Evolutionary conservation across 2,797 vertebrate genomes (phyloP).

Genomic region (Onychomys torridus): DNA sequence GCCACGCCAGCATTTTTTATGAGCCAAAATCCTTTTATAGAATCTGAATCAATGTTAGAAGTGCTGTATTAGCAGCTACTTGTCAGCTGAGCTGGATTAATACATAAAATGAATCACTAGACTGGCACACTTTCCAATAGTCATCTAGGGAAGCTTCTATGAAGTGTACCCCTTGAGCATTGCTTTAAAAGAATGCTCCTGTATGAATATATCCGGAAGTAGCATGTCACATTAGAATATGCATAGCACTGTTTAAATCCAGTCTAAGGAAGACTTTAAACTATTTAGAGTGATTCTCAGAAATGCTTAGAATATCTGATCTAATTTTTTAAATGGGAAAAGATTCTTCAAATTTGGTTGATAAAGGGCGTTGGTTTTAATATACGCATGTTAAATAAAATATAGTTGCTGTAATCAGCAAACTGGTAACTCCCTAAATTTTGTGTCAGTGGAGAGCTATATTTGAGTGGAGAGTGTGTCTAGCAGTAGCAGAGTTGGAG

Average conservation of each 20-base stretch:
- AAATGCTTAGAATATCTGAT: slow-evolving; percentile 52
- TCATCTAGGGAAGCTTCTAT: slow-evolving; percentile 72
- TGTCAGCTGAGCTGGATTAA: slow-evolving; percentile 73
- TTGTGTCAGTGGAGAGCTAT: neutral
- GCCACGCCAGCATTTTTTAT: slow-evolving; percentile 79
- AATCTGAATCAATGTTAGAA: slow-evolving; percentile 82
- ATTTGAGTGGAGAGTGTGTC: neutral
- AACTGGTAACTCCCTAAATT: slow-evolving; percentile 13
- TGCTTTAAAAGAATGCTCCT: slow-evolving; percentile 60
- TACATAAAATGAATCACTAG: slow-evolving; percentile 69
- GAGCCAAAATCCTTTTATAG: slow-evolving; percentile 81
- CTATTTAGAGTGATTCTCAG: neutral
- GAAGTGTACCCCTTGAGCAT: slow-evolving; percentile 62
- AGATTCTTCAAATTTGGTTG: slow-evolving; percentile 4
- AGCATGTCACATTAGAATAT: slow-evolving; percentile 40
- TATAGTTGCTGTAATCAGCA: neutral
- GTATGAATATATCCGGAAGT: slow-evolving; percentile 58
- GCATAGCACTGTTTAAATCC: slow-evolving; percentile 27
- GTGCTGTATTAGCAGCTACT: slow-evolving; percentile 81
- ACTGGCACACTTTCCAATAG: slow-evolving; percentile 77
- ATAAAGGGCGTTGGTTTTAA: slow-evolving; percentile 23
- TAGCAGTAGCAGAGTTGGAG: neutral
- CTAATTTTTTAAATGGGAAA: neutral
- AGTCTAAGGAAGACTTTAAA: slow-evolving; percentile 52
- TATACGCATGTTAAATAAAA: slow-evolving; percentile 12